phyloP scores from a whole-genome alignment of 2,888 invertebrate species.

The Eristalis arbustorum region DNA sequence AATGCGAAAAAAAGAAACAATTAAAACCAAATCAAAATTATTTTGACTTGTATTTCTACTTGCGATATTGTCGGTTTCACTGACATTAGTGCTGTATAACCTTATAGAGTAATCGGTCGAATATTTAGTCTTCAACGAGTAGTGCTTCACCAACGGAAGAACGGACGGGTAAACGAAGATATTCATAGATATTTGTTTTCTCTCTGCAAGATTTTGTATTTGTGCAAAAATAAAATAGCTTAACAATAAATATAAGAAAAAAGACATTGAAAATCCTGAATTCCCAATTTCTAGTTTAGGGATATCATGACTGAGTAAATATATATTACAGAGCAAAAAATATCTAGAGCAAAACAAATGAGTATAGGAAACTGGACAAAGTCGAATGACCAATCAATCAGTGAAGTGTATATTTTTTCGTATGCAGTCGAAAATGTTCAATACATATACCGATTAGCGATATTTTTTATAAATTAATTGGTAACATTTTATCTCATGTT shows the following conservation, averaged over 20 bases:
- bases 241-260: neutral
- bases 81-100: slow-evolving; percentile 39
- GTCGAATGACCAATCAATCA: too few relatives aligned
- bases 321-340: too few relatives aligned
- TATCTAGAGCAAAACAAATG: too few relatives aligned
- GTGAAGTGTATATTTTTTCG: too few relatives aligned
- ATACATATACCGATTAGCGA: too few relatives aligned
- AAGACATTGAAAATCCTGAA: neutral
- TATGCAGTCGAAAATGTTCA: too few relatives aligned
- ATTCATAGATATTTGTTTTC: neutral
- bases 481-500: too few relatives aligned
- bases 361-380: too few relatives aligned
- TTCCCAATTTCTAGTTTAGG: too few relatives aligned
- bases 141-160: slow-evolving; percentile 5
- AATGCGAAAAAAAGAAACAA: neutral
- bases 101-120: slow-evolving; percentile 40
- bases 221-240: neutral
- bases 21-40: neutral
- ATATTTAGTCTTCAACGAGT: slow-evolving; percentile 9
- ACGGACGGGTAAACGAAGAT: neutral
- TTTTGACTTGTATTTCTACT: slow-evolving; percentile 14
- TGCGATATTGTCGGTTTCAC: slow-evolving; percentile 34
- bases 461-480: too few relatives aligned
- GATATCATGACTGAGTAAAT: too few relatives aligned
- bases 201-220: neutral